Evolutionary conservation across 92 coral and sea anemone species (phyloP), one percentile per base, ranked within the genome.

Genomic region (Zoanthus solanderi): DNA sequence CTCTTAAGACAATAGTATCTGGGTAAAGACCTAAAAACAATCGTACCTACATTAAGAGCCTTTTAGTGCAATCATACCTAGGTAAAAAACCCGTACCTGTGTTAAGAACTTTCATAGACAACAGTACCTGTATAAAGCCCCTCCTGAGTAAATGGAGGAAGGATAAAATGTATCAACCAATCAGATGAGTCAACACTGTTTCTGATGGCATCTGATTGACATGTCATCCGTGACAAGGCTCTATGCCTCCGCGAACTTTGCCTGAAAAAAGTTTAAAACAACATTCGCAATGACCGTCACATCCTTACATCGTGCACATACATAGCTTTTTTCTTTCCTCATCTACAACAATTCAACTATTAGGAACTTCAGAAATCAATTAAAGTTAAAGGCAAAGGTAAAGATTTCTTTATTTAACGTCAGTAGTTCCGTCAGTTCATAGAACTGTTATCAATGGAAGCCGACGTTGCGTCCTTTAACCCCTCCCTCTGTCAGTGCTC

Each of bases 61-160:
- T 50, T 0, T 18, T 32, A 67, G 72, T 11, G 72, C 6, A 67
- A 9, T 0, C 72, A 13, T 67, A 67, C 42, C 72, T 67, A 9
- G 30, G 23, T 37, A 71, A 44, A 71, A 0, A 34, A 46, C 23
- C 50, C 45, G 4, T 4, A 37, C 42, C 3, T 37, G 42, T 37
- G 42, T 37, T 37, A 37, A 1, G 2, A 37, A 1, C 42, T 37
- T 37, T 2, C 42, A 37, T 37, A 37, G 42, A 37, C 42, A 37
- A 4, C 42, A 37, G 54, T 78, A 96, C 98, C 98, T 78, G 93
- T 95, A 65, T 90, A 88, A 11, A 97, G 75, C 17, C 99, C 99
- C 76, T 93, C 98, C 13, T 42, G 76, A 6, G 89, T 80, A 63
- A 97, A 97, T 10, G 96, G 92, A 0, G 99, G 95, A 14, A 97